Evolutionary conservation across 2,888 invertebrate genomes (phyloP).

Genomic region (Phortica okadai): DNA sequence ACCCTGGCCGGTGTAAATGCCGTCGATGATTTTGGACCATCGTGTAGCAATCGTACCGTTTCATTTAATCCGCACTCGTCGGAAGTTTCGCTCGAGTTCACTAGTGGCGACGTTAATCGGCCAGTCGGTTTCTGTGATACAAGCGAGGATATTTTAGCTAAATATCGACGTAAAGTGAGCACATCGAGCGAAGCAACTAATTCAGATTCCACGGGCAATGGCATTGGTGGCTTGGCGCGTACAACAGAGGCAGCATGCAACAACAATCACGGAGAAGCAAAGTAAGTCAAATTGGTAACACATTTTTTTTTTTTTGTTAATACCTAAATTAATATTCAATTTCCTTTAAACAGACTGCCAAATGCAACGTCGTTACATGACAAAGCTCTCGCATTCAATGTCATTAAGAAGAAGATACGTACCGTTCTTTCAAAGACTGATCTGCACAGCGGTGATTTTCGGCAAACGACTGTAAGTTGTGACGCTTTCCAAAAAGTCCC

Average conservation of each 20-base stretch:
- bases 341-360: constrained; percentile 54
- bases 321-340: not conserved
- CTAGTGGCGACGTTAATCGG: constrained; percentile 39
- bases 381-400: constrained; percentile 69
- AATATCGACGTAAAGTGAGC: constrained; percentile 86
- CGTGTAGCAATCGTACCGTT: constrained; percentile 62
- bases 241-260: not conserved
- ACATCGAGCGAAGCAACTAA: constrained; percentile 78
- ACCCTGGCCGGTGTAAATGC: constrained; percentile 34
- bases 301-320: not conserved
- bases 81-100: constrained; percentile 58
- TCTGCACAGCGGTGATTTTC: constrained; percentile 82
- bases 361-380: constrained; percentile 59
- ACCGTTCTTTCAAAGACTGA: constrained; percentile 94
- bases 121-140: constrained; percentile 79
- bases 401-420: constrained; percentile 89
- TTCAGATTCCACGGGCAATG: constrained; percentile 75
- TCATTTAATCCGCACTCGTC: constrained; percentile 68
- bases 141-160: constrained; percentile 95
- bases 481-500: not conserved
- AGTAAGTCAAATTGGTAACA: constrained; percentile 65
- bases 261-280: constrained; percentile 71
- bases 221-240: constrained; percentile 33
- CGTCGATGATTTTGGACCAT: constrained; percentile 21
- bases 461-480: constrained; percentile 78